These are phyloP conservation scores for Aphaenogaster floridana DNA, from an alignment of 1,140 invertebrate species.

Conservation along the genomic window DNA sequence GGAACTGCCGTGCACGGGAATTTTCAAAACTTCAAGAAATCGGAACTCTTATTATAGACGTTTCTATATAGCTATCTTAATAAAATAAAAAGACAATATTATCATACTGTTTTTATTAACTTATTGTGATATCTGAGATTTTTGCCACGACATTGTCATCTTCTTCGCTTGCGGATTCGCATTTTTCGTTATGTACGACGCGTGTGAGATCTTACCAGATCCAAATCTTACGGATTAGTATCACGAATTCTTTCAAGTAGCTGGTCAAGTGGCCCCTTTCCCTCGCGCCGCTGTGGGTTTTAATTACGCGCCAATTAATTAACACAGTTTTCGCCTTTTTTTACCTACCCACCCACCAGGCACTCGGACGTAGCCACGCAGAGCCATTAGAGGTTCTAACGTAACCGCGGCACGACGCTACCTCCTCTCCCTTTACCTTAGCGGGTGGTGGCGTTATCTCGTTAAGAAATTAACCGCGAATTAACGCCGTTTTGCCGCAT, in stretches of 20 bases:
- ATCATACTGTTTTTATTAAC: background rate
- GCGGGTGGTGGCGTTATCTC: conserved; percentile 69
- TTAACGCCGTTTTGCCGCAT: conserved; percentile 76
- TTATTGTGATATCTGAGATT: background rate
- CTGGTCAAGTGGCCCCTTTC: conserved; percentile 47
- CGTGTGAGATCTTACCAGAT: background rate
- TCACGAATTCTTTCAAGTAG: conserved; percentile 68
- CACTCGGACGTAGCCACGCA: conserved; percentile 75
- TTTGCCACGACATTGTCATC: background rate
- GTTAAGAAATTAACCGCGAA: conserved; percentile 79
- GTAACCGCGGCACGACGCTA: conserved; percentile 66
- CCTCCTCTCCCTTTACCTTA: conserved; percentile 54
- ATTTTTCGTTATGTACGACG: background rate
- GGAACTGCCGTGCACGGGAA: no score
- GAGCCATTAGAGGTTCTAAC: conserved; percentile 79
- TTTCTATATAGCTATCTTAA: background rate
- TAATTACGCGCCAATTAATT: conserved; percentile 85
- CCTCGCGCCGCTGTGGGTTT: conserved; percentile 75
- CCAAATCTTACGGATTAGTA: conserved; percentile 62
- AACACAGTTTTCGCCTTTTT: conserved; percentile 67
- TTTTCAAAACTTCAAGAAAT: background rate
- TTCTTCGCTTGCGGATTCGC: background rate
- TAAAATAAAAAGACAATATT: background rate
- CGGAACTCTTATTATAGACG: background rate
- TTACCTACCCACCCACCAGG: conserved; percentile 57